Conservation (phyloP, 2,113 vertebrate species). For the Pseudopodoces humilis region DNA sequence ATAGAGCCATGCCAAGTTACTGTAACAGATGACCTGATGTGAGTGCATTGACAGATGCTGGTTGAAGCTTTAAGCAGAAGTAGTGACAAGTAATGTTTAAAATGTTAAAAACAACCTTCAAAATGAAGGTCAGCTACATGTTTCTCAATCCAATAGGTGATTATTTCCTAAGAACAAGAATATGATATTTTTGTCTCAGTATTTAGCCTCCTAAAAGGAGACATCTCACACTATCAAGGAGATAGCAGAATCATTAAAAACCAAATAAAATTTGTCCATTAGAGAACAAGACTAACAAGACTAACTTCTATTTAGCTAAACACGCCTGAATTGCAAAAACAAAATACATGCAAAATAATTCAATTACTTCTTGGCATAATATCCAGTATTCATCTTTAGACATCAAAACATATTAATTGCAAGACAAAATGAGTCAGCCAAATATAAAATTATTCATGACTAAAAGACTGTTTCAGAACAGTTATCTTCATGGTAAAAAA, state of each 20-base stretch:
- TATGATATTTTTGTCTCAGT: not conserved
- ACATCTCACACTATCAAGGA: not conserved
- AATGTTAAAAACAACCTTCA: not conserved
- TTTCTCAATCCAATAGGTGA: not conserved
- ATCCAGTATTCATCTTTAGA: constrained; percentile 8
- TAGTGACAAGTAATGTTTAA: not conserved
- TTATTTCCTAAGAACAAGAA: not conserved
- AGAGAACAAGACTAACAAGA: not conserved
- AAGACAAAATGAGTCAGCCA: constrained; percentile 61
- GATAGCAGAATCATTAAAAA: not conserved
- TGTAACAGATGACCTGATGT: not conserved
- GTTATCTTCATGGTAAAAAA: constrained; percentile 58
- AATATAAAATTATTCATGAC: constrained; percentile 58
- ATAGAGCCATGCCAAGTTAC: not conserved
- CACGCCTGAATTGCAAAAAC: not conserved
- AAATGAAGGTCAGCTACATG: not conserved
- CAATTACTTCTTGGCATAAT: not conserved
- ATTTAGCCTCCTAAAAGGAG: not conserved
- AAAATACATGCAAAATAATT: constrained; percentile 9
- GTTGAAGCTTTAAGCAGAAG: not conserved
- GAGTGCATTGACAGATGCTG: not conserved
- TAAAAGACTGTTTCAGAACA: constrained; percentile 50
- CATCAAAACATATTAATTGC: constrained; percentile 22
- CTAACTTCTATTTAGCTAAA: constrained; percentile 1
- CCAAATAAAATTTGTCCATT: not conserved